Base-by-base conservation (phyloP, 2,888 invertebrate species). In the Sphecodes monilicornis region DNA sequence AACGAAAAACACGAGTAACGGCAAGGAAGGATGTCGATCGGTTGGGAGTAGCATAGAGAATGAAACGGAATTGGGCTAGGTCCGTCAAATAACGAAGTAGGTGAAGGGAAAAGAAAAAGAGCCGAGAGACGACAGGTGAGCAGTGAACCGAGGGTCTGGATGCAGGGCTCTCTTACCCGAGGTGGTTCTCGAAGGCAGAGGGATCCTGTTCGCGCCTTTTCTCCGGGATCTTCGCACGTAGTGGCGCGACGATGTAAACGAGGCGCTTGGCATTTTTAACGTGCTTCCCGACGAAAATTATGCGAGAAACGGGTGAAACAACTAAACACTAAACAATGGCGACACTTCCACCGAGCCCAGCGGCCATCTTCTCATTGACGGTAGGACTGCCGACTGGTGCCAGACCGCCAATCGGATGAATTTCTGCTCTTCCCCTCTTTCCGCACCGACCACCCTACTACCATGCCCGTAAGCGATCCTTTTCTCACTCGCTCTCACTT, bases 201-300 rank as follows among this genome's bases (percentile, higher is more conserved):
- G 97, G 95, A 97, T 97, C 95, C 98, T 97, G 96, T 98, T 98
- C 93, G 97, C 97, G 95, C 97, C 98, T 97, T 98, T 98, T 96
- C 98, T 97, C 95, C 98, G 97, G 95, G 98, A 98, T 96, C 98
- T 97, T 95, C 98, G 97, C 94, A 98, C 97, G 96, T 98, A 98
- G 96, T 98, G 97, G 96, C 98, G 97, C 95, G 98, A 97, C 96
- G 98, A 98, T 95, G 98, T 98, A 96, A 98, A 98, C 95, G 98
- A 98, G 96, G 98, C 98, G 97, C 98, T 98, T 96, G 98, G 98
- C 98, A 98, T 98, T 96, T 97, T 97, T 95, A 95, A 66, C 88
- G 78, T 86, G 88, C 74, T 78, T 78, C 86, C 82, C 84, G 88
- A 78, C 54, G 39, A 70, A 80, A 84, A 85, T 85, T 72, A 84